phyloP scores from a whole-genome alignment of 2,888 invertebrate genomes.

The Thumatha senex region DNA sequence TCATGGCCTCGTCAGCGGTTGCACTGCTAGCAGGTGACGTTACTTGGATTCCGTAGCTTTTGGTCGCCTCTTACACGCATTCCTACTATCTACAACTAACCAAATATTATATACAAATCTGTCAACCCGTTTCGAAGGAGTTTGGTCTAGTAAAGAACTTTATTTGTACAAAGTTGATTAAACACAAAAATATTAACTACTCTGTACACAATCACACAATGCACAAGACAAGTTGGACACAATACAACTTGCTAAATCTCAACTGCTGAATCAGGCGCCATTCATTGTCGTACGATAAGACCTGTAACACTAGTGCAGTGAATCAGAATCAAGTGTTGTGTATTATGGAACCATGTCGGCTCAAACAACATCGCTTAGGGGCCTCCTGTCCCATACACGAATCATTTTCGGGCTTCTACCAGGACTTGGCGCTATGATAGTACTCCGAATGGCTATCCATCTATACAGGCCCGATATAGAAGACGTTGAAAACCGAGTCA shows the following conservation, averaged over 20 bases:
- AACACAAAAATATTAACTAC: slow-evolving; percentile 20
- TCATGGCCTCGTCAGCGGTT: no score
- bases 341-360: slow-evolving; percentile 52
- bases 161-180: no score
- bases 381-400: slow-evolving; percentile 83
- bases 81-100: no score
- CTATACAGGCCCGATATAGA: slow-evolving; percentile 88
- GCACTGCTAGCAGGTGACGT: no score
- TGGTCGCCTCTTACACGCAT: no score
- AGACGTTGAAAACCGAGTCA: slow-evolving; percentile 85
- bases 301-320: slow-evolving; percentile 23
- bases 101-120: no score
- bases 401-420: slow-evolving; percentile 86
- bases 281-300: slow-evolving; percentile 28
- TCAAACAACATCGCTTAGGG: slow-evolving; percentile 52
- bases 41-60: no score
- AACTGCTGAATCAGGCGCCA: slow-evolving; percentile 44
- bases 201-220: slow-evolving; percentile 43
- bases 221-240: slow-evolving; percentile 35
- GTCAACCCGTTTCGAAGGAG: no score
- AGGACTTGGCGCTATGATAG: slow-evolving; percentile 85
- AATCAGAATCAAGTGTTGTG: slow-evolving; percentile 13
- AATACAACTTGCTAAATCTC: slow-evolving; percentile 45
- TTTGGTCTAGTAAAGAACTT: no score
- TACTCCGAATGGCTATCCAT: slow-evolving; percentile 85